Percentiles rank a stretch among this genome's conserved stretches.
These are phyloP conservation scores for Thalassarche chlororhynchos DNA, from an alignment of 2,113 vertebrate genomes.

Conservation along the genomic window DNA sequence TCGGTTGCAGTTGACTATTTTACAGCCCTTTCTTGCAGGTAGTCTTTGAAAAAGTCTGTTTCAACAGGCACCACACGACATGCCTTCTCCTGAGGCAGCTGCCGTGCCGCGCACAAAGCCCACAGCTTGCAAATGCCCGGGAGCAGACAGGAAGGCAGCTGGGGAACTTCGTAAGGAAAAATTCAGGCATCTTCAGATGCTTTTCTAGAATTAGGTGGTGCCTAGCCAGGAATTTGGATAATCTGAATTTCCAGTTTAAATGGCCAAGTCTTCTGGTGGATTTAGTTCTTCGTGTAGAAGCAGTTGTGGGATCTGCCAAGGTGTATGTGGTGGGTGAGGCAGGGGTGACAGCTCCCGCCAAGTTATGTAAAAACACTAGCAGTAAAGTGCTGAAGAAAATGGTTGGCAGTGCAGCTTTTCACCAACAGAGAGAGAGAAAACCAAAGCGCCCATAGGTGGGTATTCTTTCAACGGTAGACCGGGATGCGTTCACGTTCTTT, in stretches of 20 bases:
- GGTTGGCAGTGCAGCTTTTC: not conserved
- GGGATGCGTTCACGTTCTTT: not conserved
- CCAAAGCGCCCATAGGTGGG: not conserved
- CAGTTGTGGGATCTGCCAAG: not conserved
- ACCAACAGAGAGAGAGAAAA: not conserved
- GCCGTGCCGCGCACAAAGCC: not conserved
- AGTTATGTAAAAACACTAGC: not conserved
- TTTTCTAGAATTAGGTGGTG: not conserved
- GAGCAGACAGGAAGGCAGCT: not conserved
- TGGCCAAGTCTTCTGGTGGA: not conserved
- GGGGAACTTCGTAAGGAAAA: not conserved
- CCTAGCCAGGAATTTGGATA: not conserved
- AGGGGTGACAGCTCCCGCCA: not conserved
- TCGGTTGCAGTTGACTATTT: not conserved
- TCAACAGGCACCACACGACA: fast-evolving
- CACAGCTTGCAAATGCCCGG: not conserved
- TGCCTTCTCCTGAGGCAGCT: not conserved
- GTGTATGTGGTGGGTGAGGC: not conserved
- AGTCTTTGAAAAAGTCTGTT: not conserved
- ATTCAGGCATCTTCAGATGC: not conserved
- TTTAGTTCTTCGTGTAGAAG: not conserved
- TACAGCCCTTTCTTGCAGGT: not conserved
- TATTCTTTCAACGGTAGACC: not conserved
- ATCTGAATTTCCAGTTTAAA: not conserved
- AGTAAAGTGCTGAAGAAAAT: not conserved